Percentiles rank a stretch among this genome's conserved stretches.
Conservation (phyloP, 2,113 vertebrate genomes). For the Caracal caracal region DNA sequence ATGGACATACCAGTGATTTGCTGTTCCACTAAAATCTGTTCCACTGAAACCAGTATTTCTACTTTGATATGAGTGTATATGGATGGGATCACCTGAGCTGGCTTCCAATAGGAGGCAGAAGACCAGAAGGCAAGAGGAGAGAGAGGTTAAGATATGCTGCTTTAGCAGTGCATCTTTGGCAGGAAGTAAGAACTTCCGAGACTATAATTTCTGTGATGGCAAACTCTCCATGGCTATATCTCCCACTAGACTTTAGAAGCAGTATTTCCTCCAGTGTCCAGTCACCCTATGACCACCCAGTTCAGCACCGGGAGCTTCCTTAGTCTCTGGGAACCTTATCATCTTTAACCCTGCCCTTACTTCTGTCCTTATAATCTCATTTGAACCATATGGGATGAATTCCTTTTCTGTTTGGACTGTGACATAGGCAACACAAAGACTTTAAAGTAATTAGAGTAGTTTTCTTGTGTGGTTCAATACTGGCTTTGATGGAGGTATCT, state of each 20-base stretch:
- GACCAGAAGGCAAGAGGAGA: not conserved
- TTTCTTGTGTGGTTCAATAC: not conserved
- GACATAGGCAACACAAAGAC: not conserved
- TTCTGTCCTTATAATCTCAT: not conserved
- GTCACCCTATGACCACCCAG: not conserved
- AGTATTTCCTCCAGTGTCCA: not conserved
- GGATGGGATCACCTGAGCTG: no score
- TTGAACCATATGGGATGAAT: not conserved
- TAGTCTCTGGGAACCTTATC: not conserved
- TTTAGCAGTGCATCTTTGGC: not conserved
- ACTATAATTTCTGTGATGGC: not conserved
- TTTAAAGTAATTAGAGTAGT: not conserved
- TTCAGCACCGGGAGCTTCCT: not conserved
- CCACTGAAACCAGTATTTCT: not conserved
- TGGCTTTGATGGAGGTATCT: not conserved
- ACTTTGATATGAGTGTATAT: not conserved
- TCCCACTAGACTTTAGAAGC: not conserved
- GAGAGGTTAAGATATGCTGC: accelerated
- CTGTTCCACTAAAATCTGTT: not conserved
- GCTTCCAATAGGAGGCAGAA: not conserved
- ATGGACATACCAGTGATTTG: not conserved
- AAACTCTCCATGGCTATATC: accelerated
- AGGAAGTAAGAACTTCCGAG: not conserved
- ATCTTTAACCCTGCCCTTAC: not conserved
- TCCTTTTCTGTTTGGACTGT: not conserved